Evolutionary conservation across 2,797 vertebrate genomes (phyloP).

Genomic region (Gila robusta): DNA sequence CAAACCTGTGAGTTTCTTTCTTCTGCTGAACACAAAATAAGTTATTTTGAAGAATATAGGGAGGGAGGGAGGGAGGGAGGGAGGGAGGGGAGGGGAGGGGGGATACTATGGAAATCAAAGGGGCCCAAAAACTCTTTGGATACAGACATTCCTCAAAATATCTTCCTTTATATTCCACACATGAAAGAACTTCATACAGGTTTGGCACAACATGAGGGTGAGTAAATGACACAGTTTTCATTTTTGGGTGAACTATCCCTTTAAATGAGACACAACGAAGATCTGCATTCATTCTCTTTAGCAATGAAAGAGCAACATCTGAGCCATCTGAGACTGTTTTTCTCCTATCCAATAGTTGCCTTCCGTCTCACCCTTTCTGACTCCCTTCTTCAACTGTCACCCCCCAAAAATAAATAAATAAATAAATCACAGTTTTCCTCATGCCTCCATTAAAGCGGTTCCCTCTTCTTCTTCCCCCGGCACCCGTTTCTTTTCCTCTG

Average conservation of each 20-base stretch:
- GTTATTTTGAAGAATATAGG: no score
- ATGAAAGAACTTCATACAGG: background rate
- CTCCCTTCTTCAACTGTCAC: slow-evolving; percentile 8
- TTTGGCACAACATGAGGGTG: background rate
- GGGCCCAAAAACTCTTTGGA: no score
- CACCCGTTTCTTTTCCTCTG: slow-evolving; percentile 64
- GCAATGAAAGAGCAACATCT: slow-evolving; percentile 2
- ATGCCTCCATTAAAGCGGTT: slow-evolving; percentile 60
- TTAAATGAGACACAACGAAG: background rate
- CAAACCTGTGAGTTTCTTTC: no score
- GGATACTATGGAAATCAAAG: no score
- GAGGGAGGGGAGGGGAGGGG: no score
- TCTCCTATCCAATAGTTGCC: slow-evolving; percentile 12
- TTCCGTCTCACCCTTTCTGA: slow-evolving; percentile 12
- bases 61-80: no score
- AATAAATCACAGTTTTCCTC: slow-evolving; percentile 59
- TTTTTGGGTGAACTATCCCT: background rate
- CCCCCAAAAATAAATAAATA: background rate
- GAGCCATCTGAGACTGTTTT: background rate
- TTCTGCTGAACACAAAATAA: no score
- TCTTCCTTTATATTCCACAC: background rate
- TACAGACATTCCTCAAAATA: background rate
- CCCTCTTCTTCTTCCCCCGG: slow-evolving; percentile 65
- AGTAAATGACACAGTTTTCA: background rate
- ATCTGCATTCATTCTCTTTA: background rate